Percentiles rank a stretch among this genome's conserved stretches.
Evolutionary conservation across 2,888 invertebrate species (phyloP).

Genomic region (Gisinianus flammeolus): DNA sequence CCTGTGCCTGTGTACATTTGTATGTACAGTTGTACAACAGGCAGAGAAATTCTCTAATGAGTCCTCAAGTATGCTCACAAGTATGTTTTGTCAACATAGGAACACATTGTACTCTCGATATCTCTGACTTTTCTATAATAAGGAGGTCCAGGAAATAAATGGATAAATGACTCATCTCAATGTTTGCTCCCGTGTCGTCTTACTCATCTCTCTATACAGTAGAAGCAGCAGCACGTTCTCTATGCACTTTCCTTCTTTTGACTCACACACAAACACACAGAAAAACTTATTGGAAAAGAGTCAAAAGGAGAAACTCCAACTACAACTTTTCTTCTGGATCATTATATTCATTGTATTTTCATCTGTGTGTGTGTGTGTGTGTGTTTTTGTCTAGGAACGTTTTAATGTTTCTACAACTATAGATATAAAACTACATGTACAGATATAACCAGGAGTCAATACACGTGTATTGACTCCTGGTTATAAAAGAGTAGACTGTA

Average conservation of each 20-base stretch:
- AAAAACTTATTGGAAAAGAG: conserved; percentile 26
- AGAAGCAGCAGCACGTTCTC: neutral
- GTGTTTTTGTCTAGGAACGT: no score
- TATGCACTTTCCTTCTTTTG: neutral
- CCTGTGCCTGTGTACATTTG: neutral
- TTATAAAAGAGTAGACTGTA: neutral
- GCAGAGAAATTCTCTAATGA: conserved; percentile 27
- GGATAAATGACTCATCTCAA: conserved; percentile 18
- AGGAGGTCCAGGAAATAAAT: neutral
- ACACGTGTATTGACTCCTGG: neutral
- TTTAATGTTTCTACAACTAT: no score
- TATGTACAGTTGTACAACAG: neutral
- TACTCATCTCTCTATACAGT: neutral
- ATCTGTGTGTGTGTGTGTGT: no score
- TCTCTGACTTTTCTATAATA: neutral
- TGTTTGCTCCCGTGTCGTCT: neutral
- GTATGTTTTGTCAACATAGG: conserved; percentile 5
- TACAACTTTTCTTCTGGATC: neutral
- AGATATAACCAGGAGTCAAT: neutral
- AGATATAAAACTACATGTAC: no score
- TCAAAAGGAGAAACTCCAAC: conserved; percentile 22
- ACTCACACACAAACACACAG: neutral
- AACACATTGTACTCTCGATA: conserved; percentile 2
- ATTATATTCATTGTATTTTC: conserved; percentile 30
- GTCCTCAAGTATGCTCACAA: conserved; percentile 13